A percentile compares a stretch with the other conserved stretches of the same genome.
phyloP scores from a whole-genome alignment of 1,140 invertebrate species.

The Drosophila sechellia region DNA sequence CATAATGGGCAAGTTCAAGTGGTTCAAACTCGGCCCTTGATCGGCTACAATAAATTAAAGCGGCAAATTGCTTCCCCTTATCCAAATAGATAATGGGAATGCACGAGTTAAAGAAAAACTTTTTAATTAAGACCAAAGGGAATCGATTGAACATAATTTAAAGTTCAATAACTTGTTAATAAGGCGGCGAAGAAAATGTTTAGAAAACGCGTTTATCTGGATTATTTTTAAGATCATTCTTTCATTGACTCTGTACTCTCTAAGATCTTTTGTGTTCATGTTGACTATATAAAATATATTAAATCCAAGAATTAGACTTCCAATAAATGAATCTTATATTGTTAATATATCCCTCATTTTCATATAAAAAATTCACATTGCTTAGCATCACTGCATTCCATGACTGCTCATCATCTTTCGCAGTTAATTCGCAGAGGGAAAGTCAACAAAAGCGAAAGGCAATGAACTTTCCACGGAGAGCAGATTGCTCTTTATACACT shows the following conservation, averaged over 20 bases:
- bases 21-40: constrained; percentile 46
- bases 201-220: too few relatives aligned
- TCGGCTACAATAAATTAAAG: constrained; percentile 13
- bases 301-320: too few relatives aligned
- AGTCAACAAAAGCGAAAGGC: constrained; percentile 27
- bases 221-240: too few relatives aligned
- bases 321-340: too few relatives aligned
- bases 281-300: too few relatives aligned
- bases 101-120: constrained; percentile 8
- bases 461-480: constrained; percentile 37
- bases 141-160: neutral
- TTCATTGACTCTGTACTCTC: too few relatives aligned
- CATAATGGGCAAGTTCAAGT: constrained; percentile 60
- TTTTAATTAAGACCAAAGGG: neutral
- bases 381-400: neutral
- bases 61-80: constrained; percentile 8
- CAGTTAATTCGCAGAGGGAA: constrained; percentile 19
- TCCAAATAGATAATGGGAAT: constrained; percentile 26
- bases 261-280: too few relatives aligned
- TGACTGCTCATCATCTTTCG: constrained; percentile 15
- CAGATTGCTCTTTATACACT: constrained; percentile 24
- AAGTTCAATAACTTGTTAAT: too few relatives aligned
- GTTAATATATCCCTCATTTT: too few relatives aligned
- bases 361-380: too few relatives aligned
- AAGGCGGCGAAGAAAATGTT: too few relatives aligned